Evolutionary conservation across 2,797 vertebrate genomes (phyloP).

Genomic region (Echeneis naucrates): DNA sequence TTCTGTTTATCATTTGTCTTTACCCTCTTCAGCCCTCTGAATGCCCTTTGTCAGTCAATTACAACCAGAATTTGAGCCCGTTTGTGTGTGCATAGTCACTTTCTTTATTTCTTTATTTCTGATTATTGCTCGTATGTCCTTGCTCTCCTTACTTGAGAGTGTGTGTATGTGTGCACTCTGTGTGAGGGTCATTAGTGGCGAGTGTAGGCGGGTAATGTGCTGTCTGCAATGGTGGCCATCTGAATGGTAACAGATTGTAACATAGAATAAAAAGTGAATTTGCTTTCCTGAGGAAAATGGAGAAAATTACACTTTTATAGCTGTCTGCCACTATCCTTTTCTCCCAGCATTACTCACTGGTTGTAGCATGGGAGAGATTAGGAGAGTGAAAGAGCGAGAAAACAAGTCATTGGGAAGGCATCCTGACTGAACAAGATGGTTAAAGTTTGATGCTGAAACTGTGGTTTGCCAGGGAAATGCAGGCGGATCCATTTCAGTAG

Average conservation of each 20-base stretch:
- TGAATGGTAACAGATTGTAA: slow-evolving; percentile 85
- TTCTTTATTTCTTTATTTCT: slow-evolving; percentile 51
- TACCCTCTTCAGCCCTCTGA: slow-evolving; percentile 6
- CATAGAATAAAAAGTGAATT: slow-evolving; percentile 80
- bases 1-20: slow-evolving; percentile 40
- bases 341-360: slow-evolving; percentile 82
- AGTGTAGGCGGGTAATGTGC: slow-evolving; percentile 78
- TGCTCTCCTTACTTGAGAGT: slow-evolving; percentile 34
- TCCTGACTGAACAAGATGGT: slow-evolving; percentile 58
- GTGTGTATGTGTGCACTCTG: slow-evolving; percentile 35
- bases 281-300: slow-evolving; percentile 83
- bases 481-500: slow-evolving; percentile 52
- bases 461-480: slow-evolving; percentile 49
- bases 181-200: slow-evolving; percentile 72
- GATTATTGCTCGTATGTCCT: slow-evolving; percentile 42
- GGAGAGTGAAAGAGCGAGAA: slow-evolving; percentile 46
- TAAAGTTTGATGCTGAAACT: slow-evolving; percentile 57
- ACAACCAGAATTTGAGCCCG: slow-evolving; percentile 35
- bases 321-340: slow-evolving; percentile 84
- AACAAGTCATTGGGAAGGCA: slow-evolving; percentile 74
- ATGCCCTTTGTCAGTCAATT: slow-evolving; percentile 62
- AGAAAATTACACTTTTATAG: slow-evolving; percentile 88
- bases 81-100: slow-evolving; percentile 33
- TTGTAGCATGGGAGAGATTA: slow-evolving; percentile 59
- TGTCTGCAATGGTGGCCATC: slow-evolving; percentile 74